Base-by-base conservation (phyloP, 2,797 vertebrate species). In the Triplophysa bombifrons region DNA sequence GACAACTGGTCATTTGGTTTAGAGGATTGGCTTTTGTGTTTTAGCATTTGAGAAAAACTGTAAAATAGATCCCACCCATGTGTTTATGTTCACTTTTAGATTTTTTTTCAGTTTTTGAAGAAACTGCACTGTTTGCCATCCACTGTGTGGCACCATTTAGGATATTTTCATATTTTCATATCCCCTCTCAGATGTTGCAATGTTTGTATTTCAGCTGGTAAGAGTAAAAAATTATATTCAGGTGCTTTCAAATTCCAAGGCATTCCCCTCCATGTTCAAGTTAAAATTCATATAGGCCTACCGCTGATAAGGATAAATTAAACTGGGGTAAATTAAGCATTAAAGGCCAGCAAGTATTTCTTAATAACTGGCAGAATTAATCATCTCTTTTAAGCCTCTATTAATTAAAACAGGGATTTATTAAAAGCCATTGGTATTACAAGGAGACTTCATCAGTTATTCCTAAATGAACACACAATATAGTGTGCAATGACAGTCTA, bases 321-420 rank as follows among this genome's bases (percentile, higher is more conserved):
- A 80, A 66, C 48, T 17, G 34, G 9, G 16, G 30, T 48, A 81
- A 74, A 76, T 74, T 20, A 72, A 75, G 66, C 67, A 46, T 67
- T 82, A 80, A 76, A 76, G 74, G 76, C 65, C 30, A 58, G 38
- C 41, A 56, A 58, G 69, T 61, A 73, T 80, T 75, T 58, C 66
- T 80, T 81, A 81, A 81, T 85, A 81, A 81, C 72, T 78, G 72
- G 44, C 80, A 72, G 74, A 44, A 76, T 48, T 48, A 73, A 56
- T 63, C 65, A 64, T 85, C 72, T 53, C 67, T 58, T 56, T 64
- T 85, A 81, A 83, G 82, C 79, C 72, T 72, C 48, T 48, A 71
- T 73, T 80, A 83, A 81, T 85, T 85, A 85, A 81, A 83, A 75
- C 69, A 50, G 0, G 79, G 67, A 76, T 83, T 83, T 83, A 83